phyloP scores from a whole-genome alignment of 2,888 invertebrate genomes.

The Limnephilus auricula region DNA sequence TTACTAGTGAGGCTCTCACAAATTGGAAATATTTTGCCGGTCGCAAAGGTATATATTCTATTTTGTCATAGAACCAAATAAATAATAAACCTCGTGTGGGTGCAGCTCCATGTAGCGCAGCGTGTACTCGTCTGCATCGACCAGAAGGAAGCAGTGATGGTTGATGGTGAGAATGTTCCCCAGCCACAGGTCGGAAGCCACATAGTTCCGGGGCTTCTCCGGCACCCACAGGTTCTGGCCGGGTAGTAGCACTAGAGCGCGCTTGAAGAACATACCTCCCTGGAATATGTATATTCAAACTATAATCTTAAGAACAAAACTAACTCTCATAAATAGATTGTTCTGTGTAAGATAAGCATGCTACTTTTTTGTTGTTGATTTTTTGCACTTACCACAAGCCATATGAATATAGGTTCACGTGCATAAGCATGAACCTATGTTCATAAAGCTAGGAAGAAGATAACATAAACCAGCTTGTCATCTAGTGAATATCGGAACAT shows the following conservation, averaged over 20 bases:
- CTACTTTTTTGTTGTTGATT: too few relatives aligned
- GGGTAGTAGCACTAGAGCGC: constrained; percentile 84
- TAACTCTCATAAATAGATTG: too few relatives aligned
- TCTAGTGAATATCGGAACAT: too few relatives aligned
- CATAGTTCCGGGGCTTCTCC: constrained; percentile 85
- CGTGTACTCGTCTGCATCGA: constrained; percentile 91
- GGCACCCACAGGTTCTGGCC: constrained; percentile 84
- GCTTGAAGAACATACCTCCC: constrained; percentile 83
- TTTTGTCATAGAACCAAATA: neutral
- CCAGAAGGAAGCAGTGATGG: constrained; percentile 86
- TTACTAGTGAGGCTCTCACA: too few relatives aligned
- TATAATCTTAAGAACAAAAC: neutral
- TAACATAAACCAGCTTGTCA: too few relatives aligned
- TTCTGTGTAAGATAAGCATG: too few relatives aligned
- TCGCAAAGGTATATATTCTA: too few relatives aligned
- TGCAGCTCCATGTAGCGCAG: constrained; percentile 91
- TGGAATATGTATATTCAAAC: constrained; percentile 60
- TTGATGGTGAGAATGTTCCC: constrained; percentile 88
- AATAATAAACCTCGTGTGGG: constrained; percentile 79
- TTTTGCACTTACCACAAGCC: too few relatives aligned
- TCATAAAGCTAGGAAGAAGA: too few relatives aligned
- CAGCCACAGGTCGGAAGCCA: constrained; percentile 89
- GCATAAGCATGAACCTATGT: too few relatives aligned
- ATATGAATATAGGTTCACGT: too few relatives aligned
- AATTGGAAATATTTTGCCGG: too few relatives aligned